Percentiles rank a stretch among this genome's conserved stretches.
These are phyloP conservation scores for Argynnis bischoffii DNA, from an alignment of 2,888 invertebrate species.

Conservation along the genomic window DNA sequence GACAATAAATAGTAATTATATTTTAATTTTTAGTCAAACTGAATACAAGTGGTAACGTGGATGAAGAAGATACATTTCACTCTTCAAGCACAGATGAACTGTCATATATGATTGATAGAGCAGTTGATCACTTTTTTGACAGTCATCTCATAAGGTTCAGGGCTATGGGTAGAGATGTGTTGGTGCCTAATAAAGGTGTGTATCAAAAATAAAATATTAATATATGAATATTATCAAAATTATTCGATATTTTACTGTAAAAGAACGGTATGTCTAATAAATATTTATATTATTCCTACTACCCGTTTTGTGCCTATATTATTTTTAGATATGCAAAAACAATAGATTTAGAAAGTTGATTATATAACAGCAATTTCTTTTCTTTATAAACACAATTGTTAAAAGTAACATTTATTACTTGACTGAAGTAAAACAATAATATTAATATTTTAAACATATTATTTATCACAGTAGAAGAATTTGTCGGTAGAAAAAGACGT, in stretches of 20 bases:
- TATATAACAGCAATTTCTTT: too few relatives aligned
- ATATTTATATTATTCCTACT: not conserved
- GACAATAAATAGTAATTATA: conserved; percentile 22
- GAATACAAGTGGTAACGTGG: conserved; percentile 47
- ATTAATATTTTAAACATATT: too few relatives aligned
- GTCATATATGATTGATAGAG: conserved; percentile 73
- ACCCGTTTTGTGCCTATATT: not conserved
- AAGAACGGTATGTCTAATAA: too few relatives aligned
- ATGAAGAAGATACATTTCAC: conserved; percentile 39
- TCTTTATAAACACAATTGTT: too few relatives aligned
- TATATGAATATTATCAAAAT: not conserved
- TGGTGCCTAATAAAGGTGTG: conserved; percentile 65
- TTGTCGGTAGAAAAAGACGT: conserved; percentile 70
- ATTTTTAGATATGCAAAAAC: too few relatives aligned
- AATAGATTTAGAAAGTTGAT: too few relatives aligned
- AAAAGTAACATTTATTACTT: too few relatives aligned
- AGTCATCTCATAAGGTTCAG: conserved; percentile 75
- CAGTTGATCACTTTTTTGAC: conserved; percentile 81
- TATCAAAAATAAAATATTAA: conserved; percentile 1
- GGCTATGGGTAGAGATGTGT: conserved; percentile 62
- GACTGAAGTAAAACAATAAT: too few relatives aligned
- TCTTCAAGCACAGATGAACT: conserved; percentile 56
- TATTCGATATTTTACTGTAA: too few relatives aligned
- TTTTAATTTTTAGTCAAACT: conserved; percentile 55
- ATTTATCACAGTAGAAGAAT: conserved; percentile 59